Evolutionary conservation across 92 coral and sea anemone genomes (phyloP).

Genomic region (Palythoa heliodiscus): DNA sequence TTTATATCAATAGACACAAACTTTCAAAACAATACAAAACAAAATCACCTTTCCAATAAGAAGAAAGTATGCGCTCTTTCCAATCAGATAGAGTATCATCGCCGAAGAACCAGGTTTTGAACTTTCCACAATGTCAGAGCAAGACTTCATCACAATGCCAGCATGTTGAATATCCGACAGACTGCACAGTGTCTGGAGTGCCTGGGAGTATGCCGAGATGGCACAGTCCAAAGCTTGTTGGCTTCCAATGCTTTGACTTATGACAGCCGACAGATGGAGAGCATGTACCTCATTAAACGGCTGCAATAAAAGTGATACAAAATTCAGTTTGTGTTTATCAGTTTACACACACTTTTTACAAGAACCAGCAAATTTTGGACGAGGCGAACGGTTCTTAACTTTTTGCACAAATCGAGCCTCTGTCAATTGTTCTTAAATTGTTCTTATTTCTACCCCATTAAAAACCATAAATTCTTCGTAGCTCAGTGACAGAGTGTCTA

Average conservation of each 20-base stretch:
- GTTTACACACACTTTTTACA: not conserved
- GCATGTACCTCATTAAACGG: constrained; percentile 80
- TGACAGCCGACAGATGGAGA: constrained; percentile 70
- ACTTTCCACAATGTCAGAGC: constrained; percentile 52
- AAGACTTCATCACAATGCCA: constrained; percentile 50
- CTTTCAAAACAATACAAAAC: not conserved
- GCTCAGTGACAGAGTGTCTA: too few relatives aligned
- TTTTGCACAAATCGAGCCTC: too few relatives aligned
- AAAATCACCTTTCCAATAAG: constrained; percentile 73
- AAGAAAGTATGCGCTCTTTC: constrained; percentile 71
- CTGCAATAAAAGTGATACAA: constrained; percentile 38
- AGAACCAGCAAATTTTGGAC: too few relatives aligned
- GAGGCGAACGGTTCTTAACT: too few relatives aligned
- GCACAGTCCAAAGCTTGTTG: constrained; percentile 60
- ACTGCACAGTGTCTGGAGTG: constrained; percentile 76
- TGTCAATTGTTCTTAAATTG: too few relatives aligned
- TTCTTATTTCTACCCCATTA: too few relatives aligned
- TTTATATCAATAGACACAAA: not conserved
- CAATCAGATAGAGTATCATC: constrained; percentile 59
- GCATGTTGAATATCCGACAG: constrained; percentile 73
- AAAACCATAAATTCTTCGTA: too few relatives aligned
- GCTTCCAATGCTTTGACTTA: constrained; percentile 63
- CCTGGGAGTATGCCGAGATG: constrained; percentile 65
- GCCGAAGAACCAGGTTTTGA: constrained; percentile 50
- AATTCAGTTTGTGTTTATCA: not conserved